These are phyloP conservation scores for Sphenopsis melanotis DNA, from an alignment of 2,797 vertebrate species.

Conservation along the genomic window DNA sequence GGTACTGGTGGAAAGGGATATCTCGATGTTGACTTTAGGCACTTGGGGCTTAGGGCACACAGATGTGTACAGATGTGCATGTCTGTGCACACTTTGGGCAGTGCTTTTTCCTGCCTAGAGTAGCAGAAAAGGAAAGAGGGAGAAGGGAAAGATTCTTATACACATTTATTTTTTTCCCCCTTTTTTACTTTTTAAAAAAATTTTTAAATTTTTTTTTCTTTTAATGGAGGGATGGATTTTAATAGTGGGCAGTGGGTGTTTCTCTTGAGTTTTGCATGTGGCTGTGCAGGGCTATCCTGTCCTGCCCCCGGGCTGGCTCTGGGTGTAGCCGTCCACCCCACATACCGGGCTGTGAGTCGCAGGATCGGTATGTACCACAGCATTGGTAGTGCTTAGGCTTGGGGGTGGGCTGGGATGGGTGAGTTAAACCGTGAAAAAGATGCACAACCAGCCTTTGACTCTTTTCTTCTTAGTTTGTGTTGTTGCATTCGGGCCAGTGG, in stretches of 20 bases:
- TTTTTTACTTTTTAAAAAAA: too few relatives aligned
- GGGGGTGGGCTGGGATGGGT: background rate
- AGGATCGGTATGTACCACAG: background rate
- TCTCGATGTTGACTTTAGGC: background rate
- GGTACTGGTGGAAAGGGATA: background rate
- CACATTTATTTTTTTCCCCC: background rate
- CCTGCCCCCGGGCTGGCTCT: background rate
- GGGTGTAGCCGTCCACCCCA: background rate
- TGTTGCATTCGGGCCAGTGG: background rate
- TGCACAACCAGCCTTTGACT: background rate
- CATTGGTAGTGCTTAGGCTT: background rate
- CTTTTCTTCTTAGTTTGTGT: background rate
- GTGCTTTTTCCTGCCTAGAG: background rate
- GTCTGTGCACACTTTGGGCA: background rate
- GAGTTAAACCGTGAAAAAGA: background rate
- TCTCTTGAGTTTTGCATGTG: background rate
- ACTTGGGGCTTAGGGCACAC: background rate
- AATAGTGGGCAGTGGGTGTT: background rate
- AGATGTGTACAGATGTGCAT: background rate
- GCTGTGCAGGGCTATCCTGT: background rate
- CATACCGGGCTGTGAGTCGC: background rate
- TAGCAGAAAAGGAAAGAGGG: background rate
- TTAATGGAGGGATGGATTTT: fast-evolving
- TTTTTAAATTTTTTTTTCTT: fast-evolving
- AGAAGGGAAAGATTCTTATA: background rate